phyloP scores from a whole-genome alignment of 2,797 vertebrate genomes.

The Sardinella longiceps region DNA sequence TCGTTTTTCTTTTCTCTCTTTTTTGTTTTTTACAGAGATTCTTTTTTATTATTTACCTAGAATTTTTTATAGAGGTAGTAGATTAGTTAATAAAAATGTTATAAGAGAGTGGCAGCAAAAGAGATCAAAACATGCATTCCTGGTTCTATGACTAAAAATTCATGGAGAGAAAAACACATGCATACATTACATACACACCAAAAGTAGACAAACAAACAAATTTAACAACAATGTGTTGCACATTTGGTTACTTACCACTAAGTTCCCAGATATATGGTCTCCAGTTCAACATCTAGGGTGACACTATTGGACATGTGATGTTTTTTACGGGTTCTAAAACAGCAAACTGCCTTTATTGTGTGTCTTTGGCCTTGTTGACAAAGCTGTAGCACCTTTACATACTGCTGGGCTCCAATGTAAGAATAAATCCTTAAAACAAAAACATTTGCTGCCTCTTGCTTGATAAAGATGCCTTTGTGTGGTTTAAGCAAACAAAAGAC shows the following conservation, averaged over 20 bases:
- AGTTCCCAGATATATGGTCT: constrained; percentile 51
- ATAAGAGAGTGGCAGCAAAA: constrained; percentile 53
- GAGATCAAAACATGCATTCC: constrained; percentile 56
- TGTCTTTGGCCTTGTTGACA: constrained; percentile 54
- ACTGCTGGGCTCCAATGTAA: constrained; percentile 54
- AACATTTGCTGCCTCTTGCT: not conserved
- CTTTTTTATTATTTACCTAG: constrained; percentile 62
- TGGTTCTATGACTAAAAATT: constrained; percentile 51
- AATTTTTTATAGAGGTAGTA: constrained; percentile 58
- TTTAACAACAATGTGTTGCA: constrained; percentile 35
- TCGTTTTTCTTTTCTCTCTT: constrained; percentile 55
- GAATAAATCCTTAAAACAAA: constrained; percentile 51
- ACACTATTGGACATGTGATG: constrained; percentile 50
- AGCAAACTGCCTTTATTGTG: constrained; percentile 59
- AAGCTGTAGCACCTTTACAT: constrained; percentile 57
- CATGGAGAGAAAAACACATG: constrained; percentile 21
- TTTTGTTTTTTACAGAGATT: constrained; percentile 57
- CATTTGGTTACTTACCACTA: constrained; percentile 47
- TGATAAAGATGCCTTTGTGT: not conserved
- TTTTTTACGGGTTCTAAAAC: constrained; percentile 49
- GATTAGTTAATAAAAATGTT: constrained; percentile 54
- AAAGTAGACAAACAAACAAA: constrained; percentile 37
- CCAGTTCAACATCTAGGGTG: constrained; percentile 50
- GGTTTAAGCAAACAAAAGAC: not conserved
- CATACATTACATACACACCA: constrained; percentile 23